Conservation (phyloP, 2,113 vertebrate genomes). For the Corynorhinus townsendii region DNA sequence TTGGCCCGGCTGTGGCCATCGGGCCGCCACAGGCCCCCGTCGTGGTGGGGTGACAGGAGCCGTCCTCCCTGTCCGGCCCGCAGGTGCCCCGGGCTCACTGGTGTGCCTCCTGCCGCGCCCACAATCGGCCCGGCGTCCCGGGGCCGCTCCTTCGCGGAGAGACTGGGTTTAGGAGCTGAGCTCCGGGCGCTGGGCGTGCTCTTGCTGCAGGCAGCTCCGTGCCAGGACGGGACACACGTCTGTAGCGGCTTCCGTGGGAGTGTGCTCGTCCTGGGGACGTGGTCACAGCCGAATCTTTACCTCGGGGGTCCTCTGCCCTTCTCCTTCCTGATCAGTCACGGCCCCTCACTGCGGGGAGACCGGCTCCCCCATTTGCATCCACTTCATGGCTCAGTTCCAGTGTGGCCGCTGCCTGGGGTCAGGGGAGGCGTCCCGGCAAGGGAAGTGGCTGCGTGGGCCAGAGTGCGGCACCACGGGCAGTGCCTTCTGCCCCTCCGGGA, state of each 20-base stretch:
- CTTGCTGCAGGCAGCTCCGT: rapidly evolving
- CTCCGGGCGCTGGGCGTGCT: rapidly evolving
- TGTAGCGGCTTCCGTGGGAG: rapidly evolving
- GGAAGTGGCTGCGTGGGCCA: background rate
- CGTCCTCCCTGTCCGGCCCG: rapidly evolving
- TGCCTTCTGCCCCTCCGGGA: rapidly evolving
- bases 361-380: rapidly evolving
- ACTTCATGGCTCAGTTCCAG: rapidly evolving
- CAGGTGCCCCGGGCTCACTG: rapidly evolving
- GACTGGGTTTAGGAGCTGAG: rapidly evolving
- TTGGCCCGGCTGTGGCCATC: rapidly evolving
- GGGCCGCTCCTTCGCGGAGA: background rate
- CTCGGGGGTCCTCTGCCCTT: rapidly evolving
- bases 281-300: background rate
- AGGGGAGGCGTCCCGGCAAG: rapidly evolving
- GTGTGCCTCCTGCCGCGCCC: background rate
- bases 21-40: rapidly evolving
- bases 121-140: background rate
- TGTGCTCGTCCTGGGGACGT: rapidly evolving
- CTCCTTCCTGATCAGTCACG: background rate
- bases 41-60: rapidly evolving
- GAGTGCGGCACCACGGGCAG: rapidly evolving
- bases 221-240: rapidly evolving
- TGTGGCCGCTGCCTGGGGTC: rapidly evolving
- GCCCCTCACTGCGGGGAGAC: background rate